Evolutionary conservation across 2,888 invertebrate genomes (phyloP), one percentile per base, ranked within the genome.

Genomic region (Morpho helenor): DNA sequence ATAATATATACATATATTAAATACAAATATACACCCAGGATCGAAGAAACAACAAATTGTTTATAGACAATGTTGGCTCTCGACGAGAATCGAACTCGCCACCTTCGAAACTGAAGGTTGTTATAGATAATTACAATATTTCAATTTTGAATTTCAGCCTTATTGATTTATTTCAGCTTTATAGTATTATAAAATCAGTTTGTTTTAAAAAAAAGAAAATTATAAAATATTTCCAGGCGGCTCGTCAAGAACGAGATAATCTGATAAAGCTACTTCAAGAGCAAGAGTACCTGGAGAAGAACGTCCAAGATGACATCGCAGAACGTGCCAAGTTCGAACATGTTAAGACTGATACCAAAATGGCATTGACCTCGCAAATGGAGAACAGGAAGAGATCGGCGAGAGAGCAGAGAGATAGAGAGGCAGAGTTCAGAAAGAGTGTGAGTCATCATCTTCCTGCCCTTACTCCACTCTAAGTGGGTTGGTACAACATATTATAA

Each of bases 221-320:
- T 31, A 31, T 31, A 31, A 31, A 1, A 31, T 31, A 3, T 31
- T 31, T 31, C 5, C 71, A 89, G 88, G 82, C 76, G 0, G 74
- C 64, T 0, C 73, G 73, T 0, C 68, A 66, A 59, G 89, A 92
- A 60, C 79, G 91, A 4, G 79, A 80, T 10, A 78, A 91, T 62
- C 72, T 91, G 7, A 83, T 92, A 44, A 83, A 80, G 57, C 72
- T 80, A 5, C 77, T 92, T 0, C 83, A 89, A 72, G 87, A 91
- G 61, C 91, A 92, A 68, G 92, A 92, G 66, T 74, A 73, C 8
- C 66, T 91, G 16, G 92, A 92, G 73, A 88, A 82, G 62, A 74
- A 84, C n/a, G 75, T 82, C 0, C 77, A 83, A 52, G 81, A 85
- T 8, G 85, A 91, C 43, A 70, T 78, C 4, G 73, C 73, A 0